Percentiles rank a stretch among this genome's conserved stretches.
Conservation (phyloP, 2,113 vertebrate species). For the Malurus melanocephalus region DNA sequence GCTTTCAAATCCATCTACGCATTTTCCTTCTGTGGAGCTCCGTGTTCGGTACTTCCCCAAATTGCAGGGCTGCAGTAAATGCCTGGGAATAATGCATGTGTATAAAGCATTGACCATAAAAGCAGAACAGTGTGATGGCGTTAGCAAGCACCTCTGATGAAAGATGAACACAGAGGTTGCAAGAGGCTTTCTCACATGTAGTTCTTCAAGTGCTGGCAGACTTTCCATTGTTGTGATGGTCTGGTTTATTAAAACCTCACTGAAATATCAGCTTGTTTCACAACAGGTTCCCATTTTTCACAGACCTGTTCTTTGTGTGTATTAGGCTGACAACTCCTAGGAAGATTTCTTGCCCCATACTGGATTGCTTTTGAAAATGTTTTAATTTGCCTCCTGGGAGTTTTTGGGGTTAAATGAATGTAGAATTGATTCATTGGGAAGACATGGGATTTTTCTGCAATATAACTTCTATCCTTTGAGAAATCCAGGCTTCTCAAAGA, state of each 20-base stretch:
- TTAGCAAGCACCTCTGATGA: conserved; percentile 27
- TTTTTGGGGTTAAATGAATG: not conserved
- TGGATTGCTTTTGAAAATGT: not conserved
- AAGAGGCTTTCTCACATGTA: conserved; percentile 1
- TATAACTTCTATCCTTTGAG: not conserved
- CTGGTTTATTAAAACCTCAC: not conserved
- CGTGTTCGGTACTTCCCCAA: conserved; percentile 5
- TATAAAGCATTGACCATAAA: not conserved
- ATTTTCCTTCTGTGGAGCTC: not conserved
- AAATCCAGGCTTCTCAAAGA: conserved; percentile 23
- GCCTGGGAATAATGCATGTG: not conserved
- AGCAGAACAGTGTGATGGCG: not conserved
- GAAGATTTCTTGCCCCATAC: not conserved
- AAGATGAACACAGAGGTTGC: conserved; percentile 1
- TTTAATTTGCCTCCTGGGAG: not conserved
- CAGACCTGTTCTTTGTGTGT: not conserved
- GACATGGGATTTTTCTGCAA: not conserved
- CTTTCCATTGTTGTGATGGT: not conserved
- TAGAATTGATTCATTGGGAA: not conserved
- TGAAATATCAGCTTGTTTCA: conserved; percentile 11
- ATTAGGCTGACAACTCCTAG: not conserved
- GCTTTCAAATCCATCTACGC: conserved; percentile 23
- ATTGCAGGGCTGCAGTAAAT: conserved; percentile 7
- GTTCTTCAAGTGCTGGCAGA: not conserved
- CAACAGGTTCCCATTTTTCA: not conserved